A percentile compares a stretch with the other conserved stretches of the same genome.
These are phyloP conservation scores for Neodiprion pinetum DNA, from an alignment of 1,140 invertebrate genomes.

Conservation along the genomic window DNA sequence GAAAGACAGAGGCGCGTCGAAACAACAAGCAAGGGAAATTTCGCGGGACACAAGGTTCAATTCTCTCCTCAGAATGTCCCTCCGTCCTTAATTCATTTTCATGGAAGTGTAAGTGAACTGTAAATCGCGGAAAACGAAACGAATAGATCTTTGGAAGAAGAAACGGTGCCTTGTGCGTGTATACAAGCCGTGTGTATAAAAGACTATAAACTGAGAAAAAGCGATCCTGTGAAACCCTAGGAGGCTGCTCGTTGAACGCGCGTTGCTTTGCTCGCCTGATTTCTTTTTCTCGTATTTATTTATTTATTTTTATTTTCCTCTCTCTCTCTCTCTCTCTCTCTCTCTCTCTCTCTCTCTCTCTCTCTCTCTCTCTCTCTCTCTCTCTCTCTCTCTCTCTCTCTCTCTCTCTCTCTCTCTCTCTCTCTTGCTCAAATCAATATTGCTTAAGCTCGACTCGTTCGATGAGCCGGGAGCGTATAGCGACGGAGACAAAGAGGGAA, in stretches of 20 bases:
- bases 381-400: not conserved
- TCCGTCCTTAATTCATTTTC: too few species aligned
- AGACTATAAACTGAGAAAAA: constrained; percentile 15
- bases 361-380: not conserved
- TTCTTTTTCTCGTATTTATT: too few species aligned
- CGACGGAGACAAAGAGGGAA: not conserved
- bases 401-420: constrained; percentile 1
- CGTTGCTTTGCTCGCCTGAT: not conserved
- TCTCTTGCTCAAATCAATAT: too few species aligned
- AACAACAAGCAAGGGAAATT: too few species aligned
- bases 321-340: constrained; percentile 8
- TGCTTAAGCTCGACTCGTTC: not conserved
- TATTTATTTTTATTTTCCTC: not conserved
- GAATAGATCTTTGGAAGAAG: not conserved
- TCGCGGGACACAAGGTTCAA: too few species aligned
- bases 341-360: constrained; percentile 4
- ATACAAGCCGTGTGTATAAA: constrained; percentile 16
- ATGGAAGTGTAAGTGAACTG: too few species aligned
- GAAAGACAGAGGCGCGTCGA: not conserved
- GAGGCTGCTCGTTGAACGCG: constrained; percentile 10
- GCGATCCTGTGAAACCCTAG: constrained; percentile 13
- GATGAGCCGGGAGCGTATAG: not conserved
- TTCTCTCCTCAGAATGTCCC: too few species aligned
- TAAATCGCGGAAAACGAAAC: not conserved
- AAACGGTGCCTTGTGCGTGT: constrained; percentile 12